These are phyloP conservation scores for Dastarcus helophoroides DNA, from an alignment of 2,888 invertebrate genomes.

Conservation along the genomic window DNA sequence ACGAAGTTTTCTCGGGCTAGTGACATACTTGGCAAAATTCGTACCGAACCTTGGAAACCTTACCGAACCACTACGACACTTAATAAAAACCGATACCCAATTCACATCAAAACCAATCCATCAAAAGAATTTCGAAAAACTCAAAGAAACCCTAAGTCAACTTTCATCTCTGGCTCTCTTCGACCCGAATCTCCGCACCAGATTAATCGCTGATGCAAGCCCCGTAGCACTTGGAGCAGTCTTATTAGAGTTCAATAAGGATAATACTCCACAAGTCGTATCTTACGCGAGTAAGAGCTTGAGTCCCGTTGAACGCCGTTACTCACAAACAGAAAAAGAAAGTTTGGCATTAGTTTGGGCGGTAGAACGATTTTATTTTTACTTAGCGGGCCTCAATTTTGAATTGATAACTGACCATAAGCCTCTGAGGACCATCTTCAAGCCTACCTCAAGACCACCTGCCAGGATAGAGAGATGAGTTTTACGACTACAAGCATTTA, in stretches of 20 bases:
- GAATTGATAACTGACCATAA: constrained; percentile 25
- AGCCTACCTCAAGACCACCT: too few relatives aligned
- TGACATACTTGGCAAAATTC: constrained; percentile 17
- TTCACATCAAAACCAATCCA: too few relatives aligned
- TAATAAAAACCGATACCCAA: too few relatives aligned
- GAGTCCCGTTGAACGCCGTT: constrained; percentile 16
- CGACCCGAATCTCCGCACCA: constrained; percentile 14
- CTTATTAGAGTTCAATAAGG: constrained; percentile 17
- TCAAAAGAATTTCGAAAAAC: too few relatives aligned
- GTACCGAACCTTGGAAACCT: constrained; percentile 16
- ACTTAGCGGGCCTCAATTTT: constrained; percentile 33
- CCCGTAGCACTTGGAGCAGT: constrained; percentile 23
- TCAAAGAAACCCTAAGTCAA: too few relatives aligned
- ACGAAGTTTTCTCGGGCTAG: constrained; percentile 17
- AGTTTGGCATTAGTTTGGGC: constrained; percentile 32
- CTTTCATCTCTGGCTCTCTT: constrained; percentile 17
- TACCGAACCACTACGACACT: too few relatives aligned
- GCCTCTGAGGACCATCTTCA: too few relatives aligned
- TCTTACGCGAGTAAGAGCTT: constrained; percentile 20
- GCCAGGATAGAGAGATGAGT: too few relatives aligned
- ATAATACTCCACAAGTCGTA: constrained; percentile 16
- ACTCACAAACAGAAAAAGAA: constrained; percentile 30
- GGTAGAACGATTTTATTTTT: constrained; percentile 32
- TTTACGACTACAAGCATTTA: too few relatives aligned
- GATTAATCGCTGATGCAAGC: constrained; percentile 20